Conservation (phyloP, 2,797 vertebrate species). For the Ctenopoma multispine region DNA sequence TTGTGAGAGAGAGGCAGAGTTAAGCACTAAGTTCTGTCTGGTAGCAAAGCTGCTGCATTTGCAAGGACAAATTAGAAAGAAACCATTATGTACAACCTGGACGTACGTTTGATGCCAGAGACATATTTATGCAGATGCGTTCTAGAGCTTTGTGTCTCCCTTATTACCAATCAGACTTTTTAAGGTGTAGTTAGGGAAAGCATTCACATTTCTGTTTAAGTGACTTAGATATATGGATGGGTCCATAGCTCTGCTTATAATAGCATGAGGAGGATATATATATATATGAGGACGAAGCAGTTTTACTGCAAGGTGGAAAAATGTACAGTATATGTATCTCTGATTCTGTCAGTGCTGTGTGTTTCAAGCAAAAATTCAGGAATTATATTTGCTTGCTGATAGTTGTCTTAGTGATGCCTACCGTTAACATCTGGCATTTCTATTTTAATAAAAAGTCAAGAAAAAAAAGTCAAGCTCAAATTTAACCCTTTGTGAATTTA, state of each 20-base stretch:
- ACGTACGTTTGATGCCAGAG: constrained; percentile 5
- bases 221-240: not conserved
- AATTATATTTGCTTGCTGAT: too few species aligned
- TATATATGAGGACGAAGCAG: not conserved
- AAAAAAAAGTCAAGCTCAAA: too few species aligned
- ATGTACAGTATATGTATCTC: not conserved
- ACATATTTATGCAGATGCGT: constrained; percentile 25
- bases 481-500: too few species aligned
- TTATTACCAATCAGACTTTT: constrained; percentile 1
- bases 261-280: not conserved
- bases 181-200: constrained; percentile 1
- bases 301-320: not conserved
- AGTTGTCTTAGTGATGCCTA: too few species aligned
- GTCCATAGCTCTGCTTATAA: not conserved
- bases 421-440: too few species aligned
- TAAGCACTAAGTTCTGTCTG: constrained; percentile 87
- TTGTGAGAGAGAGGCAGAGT: constrained; percentile 86
- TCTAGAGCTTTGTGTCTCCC: constrained; percentile 17
- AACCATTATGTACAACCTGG: constrained; percentile 9
- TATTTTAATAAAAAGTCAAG: too few species aligned
- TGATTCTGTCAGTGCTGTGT: too few species aligned
- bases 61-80: constrained; percentile 67
- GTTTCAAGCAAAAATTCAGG: too few species aligned
- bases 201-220: not conserved
- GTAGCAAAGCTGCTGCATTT: constrained; percentile 85